Conservation (phyloP, 1,140 invertebrate genomes). For the Caenorhabditis latens region DNA sequence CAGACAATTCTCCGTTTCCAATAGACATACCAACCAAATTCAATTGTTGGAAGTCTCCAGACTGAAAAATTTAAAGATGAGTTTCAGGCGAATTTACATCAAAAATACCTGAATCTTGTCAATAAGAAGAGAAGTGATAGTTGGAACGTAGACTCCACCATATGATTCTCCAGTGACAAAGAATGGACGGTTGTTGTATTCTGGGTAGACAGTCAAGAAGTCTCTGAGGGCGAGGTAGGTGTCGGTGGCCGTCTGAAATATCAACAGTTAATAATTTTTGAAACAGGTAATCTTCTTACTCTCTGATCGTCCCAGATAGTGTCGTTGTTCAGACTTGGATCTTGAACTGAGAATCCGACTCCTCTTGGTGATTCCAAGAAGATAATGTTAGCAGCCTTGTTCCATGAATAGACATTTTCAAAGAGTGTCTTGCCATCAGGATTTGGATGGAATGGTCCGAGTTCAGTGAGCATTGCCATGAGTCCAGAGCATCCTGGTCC, state of each 20-base stretch:
- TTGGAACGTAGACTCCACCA: constrained; percentile 79
- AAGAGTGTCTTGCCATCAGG: constrained; percentile 76
- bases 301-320: constrained; percentile 78
- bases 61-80: constrained; percentile 7
- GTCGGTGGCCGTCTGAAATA: constrained; percentile 56
- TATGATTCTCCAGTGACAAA: constrained; percentile 79
- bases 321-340: constrained; percentile 77
- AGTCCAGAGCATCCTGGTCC: constrained; percentile 61
- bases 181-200: constrained; percentile 78
- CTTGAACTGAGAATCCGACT: constrained; percentile 80
- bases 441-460: constrained; percentile 79
- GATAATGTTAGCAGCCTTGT: constrained; percentile 83
- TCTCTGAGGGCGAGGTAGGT: constrained; percentile 73
- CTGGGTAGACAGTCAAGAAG: constrained; percentile 80
- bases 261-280: neutral
- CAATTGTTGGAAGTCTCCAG: constrained; percentile 64
- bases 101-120: constrained; percentile 67
- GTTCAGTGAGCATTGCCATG: constrained; percentile 69
- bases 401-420: constrained; percentile 80
- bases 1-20: constrained; percentile 71
- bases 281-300: neutral
- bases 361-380: constrained; percentile 81
- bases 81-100: neutral
- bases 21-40: constrained; percentile 73
- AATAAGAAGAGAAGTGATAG: constrained; percentile 77